phyloP scores from a whole-genome alignment of 2,113 vertebrate species.

The Nycticorax nycticorax region DNA sequence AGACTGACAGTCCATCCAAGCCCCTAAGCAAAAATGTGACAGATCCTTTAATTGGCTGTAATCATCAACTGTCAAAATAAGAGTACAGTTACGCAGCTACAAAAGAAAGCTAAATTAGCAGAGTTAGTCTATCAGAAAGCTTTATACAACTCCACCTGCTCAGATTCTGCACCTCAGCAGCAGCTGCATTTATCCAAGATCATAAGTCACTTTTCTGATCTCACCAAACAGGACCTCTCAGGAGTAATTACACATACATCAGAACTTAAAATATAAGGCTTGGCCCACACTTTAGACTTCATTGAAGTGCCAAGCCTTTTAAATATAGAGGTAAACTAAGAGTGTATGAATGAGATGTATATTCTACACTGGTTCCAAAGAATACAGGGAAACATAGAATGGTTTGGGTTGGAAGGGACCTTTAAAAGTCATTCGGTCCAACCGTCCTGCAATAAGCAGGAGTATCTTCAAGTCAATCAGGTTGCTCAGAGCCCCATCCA shows the following conservation, averaged over 20 bases:
- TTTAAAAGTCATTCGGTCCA: neutral
- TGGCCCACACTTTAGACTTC: neutral
- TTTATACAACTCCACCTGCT: neutral
- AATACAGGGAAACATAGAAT: neutral
- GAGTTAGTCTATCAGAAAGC: neutral
- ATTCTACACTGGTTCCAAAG: neutral
- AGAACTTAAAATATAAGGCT: neutral
- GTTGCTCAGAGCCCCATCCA: neutral
- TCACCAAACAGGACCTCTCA: neutral
- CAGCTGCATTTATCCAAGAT: neutral
- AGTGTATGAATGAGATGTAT: neutral
- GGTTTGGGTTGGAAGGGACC: neutral
- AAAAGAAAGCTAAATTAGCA: neutral
- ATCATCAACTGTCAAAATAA: neutral
- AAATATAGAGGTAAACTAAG: neutral
- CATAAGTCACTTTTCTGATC: neutral
- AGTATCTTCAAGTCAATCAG: neutral
- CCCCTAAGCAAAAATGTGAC: neutral
- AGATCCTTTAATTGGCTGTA: neutral
- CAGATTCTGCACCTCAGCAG: neutral
- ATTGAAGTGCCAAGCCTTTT: neutral
- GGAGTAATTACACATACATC: neutral
- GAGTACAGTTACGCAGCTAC: neutral
- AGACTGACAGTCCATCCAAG: slow-evolving; percentile 22
- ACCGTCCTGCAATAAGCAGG: neutral